Evolutionary conservation across 2,113 vertebrate genomes (phyloP), one percentile per base, ranked within the genome.

Genomic region (Ancistrus triradiatus): DNA sequence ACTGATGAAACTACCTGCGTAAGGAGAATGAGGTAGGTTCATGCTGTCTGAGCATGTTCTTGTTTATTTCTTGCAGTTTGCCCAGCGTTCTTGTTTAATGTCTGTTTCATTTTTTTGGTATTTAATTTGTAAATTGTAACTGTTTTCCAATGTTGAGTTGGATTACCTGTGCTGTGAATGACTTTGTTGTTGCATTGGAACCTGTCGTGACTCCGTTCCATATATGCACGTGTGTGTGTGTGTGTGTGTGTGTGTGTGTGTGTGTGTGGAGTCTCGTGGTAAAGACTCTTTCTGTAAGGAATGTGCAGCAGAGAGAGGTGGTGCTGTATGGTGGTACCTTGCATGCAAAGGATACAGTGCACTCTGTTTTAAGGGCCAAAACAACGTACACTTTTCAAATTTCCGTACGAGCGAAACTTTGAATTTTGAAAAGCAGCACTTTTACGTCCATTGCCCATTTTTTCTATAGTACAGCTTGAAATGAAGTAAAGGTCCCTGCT

Each of bases 371-470:
- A 64, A 59, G 48, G 66, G 59, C 31, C 59, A 17, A 44, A 64
- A 55, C 17, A 46, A 9, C 57, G 14, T 18, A 66, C 49, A 74
- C 63, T 66, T 70, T 74, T 73, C 56, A 58, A 66, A 58, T 66
- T 24, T 72, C 65, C 68, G 74, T 73, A 74, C 46, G n/a, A n/a
- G n/a, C 31, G 11, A 51, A 70, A 68, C 83, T 85, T 83, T 81
- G 70, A 80, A 79, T 75, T 77, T 74, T 70, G 76, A 78, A 72
- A 73, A 77, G 72, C 72, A 69, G 83, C 83, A 86, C 79, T 80
- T 83, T 80, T 70, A 79, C 78, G 75, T 61, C 74, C 81, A 77
- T 80, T 74, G 76, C n/a, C 63, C 62, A 77, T 80, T 59, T 84
- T 78, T 82, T 72, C 76, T 77, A 82, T 53, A 76, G 74, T 74